Evolutionary conservation across 2,888 invertebrate species (phyloP), one percentile per base, ranked within the genome.

Genomic region (Agrochola litura): DNA sequence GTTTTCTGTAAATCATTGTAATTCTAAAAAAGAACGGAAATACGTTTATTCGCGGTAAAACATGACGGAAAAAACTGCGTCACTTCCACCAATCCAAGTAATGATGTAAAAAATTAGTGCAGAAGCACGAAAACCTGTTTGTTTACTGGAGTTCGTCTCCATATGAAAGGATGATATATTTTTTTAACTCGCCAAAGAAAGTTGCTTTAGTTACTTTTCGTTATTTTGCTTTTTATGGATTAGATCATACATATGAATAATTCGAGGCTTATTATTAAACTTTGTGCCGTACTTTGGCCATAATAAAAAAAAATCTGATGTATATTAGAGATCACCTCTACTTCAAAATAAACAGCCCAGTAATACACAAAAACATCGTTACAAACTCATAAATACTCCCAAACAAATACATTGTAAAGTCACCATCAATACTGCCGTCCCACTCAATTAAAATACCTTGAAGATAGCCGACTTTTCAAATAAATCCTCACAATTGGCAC

Each of bases 361-460:
- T 54, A 56, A 14, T n/a, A 43, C 56, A 58, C 2, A 79, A 69
- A 79, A 54, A 69, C 22, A 25, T 60, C 16, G 16, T 54, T 41
- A 54, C 8, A 43, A 61, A n/a, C 5, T 22, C 19, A 70, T 70
- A 66, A 80, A 83, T 83, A 80, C 30, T 61, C n/a, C 2, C 9
- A 61, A 60, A 65, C 56, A 77, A 68, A 80, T 65, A 67, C 77
- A 80, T 54, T 19, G 78, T 49, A 61, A 52, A 65, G 3, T 66
- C n/a, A 43, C 73, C n/a, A 77, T 68, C 70, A 60, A 82, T 76
- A 67, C 67, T 69, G 61, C 65, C n/a, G 1, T 8, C 73, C 73
- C 54, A 70, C 56, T 82, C 77, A 86, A 77, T 86, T 84, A 82
- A 86, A 86, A 84, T 82, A 78, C 74, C 86, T 86, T 70, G 58